These are phyloP conservation scores for Anas flavirostris DNA, from an alignment of 2,797 vertebrate genomes.

Conservation along the genomic window DNA sequence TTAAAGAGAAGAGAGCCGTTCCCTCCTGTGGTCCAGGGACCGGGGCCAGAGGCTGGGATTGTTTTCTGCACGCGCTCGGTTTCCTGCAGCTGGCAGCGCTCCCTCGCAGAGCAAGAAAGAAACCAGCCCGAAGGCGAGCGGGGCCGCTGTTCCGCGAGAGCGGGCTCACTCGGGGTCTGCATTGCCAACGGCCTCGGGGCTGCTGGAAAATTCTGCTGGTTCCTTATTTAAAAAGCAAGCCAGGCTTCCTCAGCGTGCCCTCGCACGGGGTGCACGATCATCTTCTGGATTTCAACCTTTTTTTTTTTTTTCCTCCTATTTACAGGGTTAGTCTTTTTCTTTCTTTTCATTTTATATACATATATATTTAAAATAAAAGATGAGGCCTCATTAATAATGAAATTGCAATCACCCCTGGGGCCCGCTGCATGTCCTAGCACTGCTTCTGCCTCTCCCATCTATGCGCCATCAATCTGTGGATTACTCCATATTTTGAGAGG, in stretches of 20 bases:
- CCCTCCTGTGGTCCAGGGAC: neutral
- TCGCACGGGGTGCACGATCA: rapidly evolving
- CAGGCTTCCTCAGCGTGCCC: neutral
- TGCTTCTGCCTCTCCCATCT: neutral
- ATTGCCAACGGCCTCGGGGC: neutral
- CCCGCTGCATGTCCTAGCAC: too few species aligned
- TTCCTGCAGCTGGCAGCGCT: neutral
- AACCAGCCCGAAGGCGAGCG: neutral
- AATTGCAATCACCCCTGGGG: neutral
- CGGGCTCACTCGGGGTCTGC: neutral
- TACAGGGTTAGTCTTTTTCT: neutral
- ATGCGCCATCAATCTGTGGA: neutral
- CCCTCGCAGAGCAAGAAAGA: neutral
- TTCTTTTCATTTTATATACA: neutral
- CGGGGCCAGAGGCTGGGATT: neutral
- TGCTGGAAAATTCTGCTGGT: neutral
- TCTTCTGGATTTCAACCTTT: neutral
- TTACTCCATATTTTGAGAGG: neutral
- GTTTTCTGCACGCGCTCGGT: neutral
- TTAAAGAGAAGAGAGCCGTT: neutral
- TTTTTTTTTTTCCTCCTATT: neutral
- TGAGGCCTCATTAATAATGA: neutral
- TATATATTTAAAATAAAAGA: neutral
- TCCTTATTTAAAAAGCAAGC: neutral
- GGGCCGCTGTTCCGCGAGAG: too few species aligned